Evolutionary conservation across 2,797 vertebrate species (phyloP).

Genomic region (Rallus crepitans): DNA sequence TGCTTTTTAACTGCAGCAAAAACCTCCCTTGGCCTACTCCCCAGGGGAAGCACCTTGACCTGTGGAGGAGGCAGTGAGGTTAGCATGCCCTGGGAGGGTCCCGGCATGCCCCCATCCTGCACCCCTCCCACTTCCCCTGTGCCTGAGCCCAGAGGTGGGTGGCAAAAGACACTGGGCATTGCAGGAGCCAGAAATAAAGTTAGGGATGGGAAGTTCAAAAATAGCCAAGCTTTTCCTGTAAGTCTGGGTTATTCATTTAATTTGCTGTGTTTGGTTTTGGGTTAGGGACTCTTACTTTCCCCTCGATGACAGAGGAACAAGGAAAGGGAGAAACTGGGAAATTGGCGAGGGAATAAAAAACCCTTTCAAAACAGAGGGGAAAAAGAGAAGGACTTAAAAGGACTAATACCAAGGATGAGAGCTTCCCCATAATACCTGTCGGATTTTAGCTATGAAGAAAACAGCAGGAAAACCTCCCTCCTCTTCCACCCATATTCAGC

Average conservation of each 20-base stretch:
- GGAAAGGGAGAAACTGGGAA: not conserved
- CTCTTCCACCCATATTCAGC: not conserved
- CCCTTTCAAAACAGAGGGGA: not conserved
- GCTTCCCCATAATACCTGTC: not conserved
- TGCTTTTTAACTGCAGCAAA: not conserved
- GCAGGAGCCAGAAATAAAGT: conserved; percentile 20
- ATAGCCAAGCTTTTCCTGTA: conserved; percentile 64
- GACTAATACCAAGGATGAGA: not conserved
- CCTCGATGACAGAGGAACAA: not conserved
- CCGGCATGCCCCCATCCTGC: not conserved
- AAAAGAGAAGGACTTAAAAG: not conserved
- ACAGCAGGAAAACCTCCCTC: not conserved
- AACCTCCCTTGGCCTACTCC: not conserved
- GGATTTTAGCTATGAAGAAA: not conserved
- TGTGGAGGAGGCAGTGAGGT: accelerated
- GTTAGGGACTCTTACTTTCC: not conserved
- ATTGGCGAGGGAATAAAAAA: not conserved
- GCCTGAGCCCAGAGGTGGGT: not conserved
- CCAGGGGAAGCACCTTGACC: not conserved
- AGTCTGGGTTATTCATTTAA: conserved; percentile 38
- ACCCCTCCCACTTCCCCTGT: accelerated
- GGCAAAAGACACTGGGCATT: not conserved
- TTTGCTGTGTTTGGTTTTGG: not conserved
- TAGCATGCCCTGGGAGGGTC: accelerated
- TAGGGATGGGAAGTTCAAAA: conserved; percentile 66